Conservation (phyloP, 2,113 vertebrate genomes). For the Salvator merianae region DNA sequence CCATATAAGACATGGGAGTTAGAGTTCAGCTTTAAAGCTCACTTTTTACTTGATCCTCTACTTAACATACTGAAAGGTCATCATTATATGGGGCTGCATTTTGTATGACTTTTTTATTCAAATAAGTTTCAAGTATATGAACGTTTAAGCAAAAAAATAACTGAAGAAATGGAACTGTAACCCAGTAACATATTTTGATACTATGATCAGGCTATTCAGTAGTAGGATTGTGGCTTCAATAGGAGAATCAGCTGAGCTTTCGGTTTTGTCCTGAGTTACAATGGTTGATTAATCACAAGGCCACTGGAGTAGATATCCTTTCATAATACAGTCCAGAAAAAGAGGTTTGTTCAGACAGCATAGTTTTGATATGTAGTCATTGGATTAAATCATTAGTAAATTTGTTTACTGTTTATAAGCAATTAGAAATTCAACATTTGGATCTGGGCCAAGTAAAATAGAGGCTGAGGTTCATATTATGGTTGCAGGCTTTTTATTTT, state of each 20-base stretch:
- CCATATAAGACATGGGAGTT: not conserved
- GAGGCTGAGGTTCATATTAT: not conserved
- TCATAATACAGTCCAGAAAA: no score
- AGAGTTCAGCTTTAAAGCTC: slow-evolving; percentile 18
- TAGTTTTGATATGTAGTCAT: no score
- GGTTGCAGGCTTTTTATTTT: no score
- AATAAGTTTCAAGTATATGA: no score
- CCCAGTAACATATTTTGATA: slow-evolving; percentile 55
- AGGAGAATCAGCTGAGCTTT: slow-evolving; percentile 49
- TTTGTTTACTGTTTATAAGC: not conserved
- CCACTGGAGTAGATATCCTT: not conserved
- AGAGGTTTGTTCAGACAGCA: no score
- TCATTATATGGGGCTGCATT: slow-evolving; percentile 28
- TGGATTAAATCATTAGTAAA: not conserved
- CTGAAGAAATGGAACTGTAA: slow-evolving; percentile 56
- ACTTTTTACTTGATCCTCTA: slow-evolving; percentile 46
- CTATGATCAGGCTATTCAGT: slow-evolving; percentile 35
- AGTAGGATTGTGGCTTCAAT: slow-evolving; percentile 55
- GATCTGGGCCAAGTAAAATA: not conserved
- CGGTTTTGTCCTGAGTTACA: slow-evolving; percentile 11
- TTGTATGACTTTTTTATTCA: slow-evolving; percentile 53
- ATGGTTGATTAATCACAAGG: slow-evolving; percentile 37
- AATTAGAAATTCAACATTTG: not conserved
- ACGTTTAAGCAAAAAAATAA: slow-evolving; percentile 62
- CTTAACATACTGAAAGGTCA: slow-evolving; percentile 52